Conservation (phyloP, 35 echinoderm and acorn worm species). For the Nesometra sesokonis region DNA sequence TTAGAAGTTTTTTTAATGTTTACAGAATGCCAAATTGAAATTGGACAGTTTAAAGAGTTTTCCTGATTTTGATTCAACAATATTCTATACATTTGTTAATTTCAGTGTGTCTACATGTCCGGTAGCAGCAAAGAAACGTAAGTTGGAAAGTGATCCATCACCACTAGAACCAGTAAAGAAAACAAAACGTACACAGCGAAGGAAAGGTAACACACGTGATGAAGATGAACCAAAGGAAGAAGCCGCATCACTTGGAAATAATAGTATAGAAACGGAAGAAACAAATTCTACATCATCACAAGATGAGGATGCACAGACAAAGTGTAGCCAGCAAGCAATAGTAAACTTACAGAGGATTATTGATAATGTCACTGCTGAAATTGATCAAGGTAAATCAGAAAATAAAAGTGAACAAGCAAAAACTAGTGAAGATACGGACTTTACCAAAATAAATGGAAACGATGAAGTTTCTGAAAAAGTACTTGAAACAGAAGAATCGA, state of each 20-base stretch:
- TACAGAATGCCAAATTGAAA: neutral
- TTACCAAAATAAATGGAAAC: neutral
- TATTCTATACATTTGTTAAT: neutral
- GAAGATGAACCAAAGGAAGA: constrained; percentile 17
- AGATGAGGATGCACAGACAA: constrained; percentile 84
- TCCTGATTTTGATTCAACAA: too few species aligned
- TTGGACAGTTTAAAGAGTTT: neutral
- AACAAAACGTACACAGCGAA: constrained; percentile 38
- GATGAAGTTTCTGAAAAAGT: neutral
- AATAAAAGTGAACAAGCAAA: constrained; percentile 18
- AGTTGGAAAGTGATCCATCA: constrained; percentile 17
- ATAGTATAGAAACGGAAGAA: constrained; percentile 54
- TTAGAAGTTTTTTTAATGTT: too few species aligned
- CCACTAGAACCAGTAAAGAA: constrained; percentile 21
- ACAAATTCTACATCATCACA: constrained; percentile 75
- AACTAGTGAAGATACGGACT: neutral
- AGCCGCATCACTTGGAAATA: neutral
- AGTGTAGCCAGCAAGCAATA: constrained; percentile 89
- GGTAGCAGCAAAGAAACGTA: constrained; percentile 54
- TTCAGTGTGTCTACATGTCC: constrained; percentile 51
- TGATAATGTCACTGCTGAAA: constrained; percentile 97
- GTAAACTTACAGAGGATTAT: constrained; percentile 89
- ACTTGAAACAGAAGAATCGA: neutral
- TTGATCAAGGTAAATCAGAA: constrained; percentile 52
- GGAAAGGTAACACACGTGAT: constrained; percentile 6